Evolutionary conservation across 1,140 invertebrate genomes (phyloP).

Genomic region (Bombus ignitus): DNA sequence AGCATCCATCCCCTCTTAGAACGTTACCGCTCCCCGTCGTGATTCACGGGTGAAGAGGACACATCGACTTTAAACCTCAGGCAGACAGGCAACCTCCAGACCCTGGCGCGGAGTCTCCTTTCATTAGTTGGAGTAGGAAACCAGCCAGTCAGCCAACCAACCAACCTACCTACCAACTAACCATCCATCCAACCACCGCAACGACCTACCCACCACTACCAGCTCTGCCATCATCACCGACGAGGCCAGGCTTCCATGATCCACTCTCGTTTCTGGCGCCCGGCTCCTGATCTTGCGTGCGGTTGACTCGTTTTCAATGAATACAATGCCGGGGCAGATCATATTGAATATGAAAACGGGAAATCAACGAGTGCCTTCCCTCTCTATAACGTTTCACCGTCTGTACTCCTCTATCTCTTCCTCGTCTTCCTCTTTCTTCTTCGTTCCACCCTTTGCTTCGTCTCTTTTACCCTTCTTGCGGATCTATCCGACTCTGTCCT

Average conservation of each 20-base stretch:
- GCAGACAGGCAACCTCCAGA: constrained; percentile 74
- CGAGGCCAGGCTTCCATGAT: constrained; percentile 70
- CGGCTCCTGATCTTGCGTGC: constrained; percentile 80
- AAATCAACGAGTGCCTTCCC: constrained; percentile 79
- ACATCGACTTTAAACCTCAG: constrained; percentile 79
- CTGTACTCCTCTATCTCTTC: not conserved
- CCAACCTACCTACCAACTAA: constrained; percentile 75
- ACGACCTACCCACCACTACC: constrained; percentile 65
- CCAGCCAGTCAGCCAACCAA: constrained; percentile 76
- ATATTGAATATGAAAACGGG: constrained; percentile 83
- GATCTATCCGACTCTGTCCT: not conserved
- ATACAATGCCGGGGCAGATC: constrained; percentile 81
- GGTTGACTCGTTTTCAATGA: constrained; percentile 83
- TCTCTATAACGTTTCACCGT: not conserved
- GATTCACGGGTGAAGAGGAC: constrained; percentile 74
- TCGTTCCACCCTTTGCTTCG: not conserved
- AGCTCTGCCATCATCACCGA: constrained; percentile 58
- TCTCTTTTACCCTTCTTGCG: not conserved
- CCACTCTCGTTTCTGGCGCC: constrained; percentile 73
- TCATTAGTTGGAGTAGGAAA: constrained; percentile 82
- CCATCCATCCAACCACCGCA: constrained; percentile 75
- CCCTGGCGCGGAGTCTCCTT: constrained; percentile 77
- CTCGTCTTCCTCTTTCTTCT: not conserved
- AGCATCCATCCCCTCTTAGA: not conserved
- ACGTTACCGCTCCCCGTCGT: constrained; percentile 32